Evolutionary conservation across 2,113 vertebrate species (phyloP), one percentile per base, ranked within the genome.

Genomic region (Gadus macrocephalus): DNA sequence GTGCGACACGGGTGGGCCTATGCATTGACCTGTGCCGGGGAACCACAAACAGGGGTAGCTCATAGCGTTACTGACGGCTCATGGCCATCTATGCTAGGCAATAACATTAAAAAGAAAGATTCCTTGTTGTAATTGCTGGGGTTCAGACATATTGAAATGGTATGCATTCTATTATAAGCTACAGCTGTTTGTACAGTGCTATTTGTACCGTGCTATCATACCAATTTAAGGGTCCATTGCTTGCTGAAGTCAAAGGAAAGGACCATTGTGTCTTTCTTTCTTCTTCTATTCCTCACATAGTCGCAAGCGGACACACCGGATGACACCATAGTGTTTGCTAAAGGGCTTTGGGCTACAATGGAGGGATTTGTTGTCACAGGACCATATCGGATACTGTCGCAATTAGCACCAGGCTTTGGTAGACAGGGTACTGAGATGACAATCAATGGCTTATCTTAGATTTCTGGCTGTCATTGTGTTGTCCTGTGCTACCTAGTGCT

Each of bases 401-500:
- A 69, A 53, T 58, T 67, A 25, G 62, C 53, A 38, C 4, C 55
- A 58, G 55, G n/a, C 55, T 25, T 55, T 31, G 58, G 25, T 58
- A 38, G 58, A 49, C 15, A 5, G 55, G 61, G 28, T n/a, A 69
- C 17, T 17, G 61, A 63, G n/a, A 70, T 72, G 27, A 66, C 53
- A 67, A 28, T 62, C 20, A 65, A 35, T 27, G 22, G 15, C 73
- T 72, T 56, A 11, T 66, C 64, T 67, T 72, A 38, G 4, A 0
- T 42, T 55, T 53, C 14, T 64, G 64, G 64, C 61, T 38, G 25
- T 15, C 15, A 17, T 58, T 22, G 15, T 35, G 60, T 63, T 72
- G 35, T 64, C 62, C 38, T 69, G 16, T 75, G 58, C 63, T 22
- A 11, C 53, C 66, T 72, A 66, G 53, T 42, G 17, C 67, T 35